Conservation (phyloP, 30 jellyfish, hydroid and myxozoan species). For the Aurelia sp. region DNA sequence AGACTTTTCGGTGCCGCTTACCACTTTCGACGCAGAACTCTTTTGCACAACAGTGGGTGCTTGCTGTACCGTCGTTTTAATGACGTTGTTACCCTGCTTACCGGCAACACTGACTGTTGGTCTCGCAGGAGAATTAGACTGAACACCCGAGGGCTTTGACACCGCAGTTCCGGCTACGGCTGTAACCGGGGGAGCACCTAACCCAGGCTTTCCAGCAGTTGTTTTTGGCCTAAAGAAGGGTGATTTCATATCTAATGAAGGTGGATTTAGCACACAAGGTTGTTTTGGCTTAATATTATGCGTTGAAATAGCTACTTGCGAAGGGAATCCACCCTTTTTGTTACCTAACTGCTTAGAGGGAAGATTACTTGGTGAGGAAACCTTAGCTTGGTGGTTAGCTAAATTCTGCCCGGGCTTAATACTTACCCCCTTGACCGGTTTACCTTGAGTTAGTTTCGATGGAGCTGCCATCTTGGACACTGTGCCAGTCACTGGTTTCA, state of each 20-base stretch:
- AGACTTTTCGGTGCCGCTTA: too few species aligned
- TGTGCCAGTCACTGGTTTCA: background rate
- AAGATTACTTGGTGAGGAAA: background rate
- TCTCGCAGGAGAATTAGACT: background rate
- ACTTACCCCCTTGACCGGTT: background rate
- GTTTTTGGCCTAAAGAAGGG: slow-evolving; percentile 59
- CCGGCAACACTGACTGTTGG: background rate
- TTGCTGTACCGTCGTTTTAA: background rate
- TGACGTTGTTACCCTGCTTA: background rate
- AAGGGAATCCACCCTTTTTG: background rate
- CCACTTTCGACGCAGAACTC: too few species aligned
- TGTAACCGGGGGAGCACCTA: background rate
- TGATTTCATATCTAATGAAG: slow-evolving; percentile 72
- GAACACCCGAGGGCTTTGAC: background rate
- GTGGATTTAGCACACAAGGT: slow-evolving; percentile 67
- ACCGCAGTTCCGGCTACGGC: background rate
- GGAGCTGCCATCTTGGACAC: background rate
- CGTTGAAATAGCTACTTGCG: background rate
- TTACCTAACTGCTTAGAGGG: background rate
- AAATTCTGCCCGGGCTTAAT: background rate
- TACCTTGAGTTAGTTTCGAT: background rate
- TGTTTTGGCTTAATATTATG: slow-evolving; percentile 25
- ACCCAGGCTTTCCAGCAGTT: slow-evolving; percentile 5
- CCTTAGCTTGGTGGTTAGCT: background rate
- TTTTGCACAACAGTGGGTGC: too few species aligned